A percentile compares a stretch with the other conserved stretches of the same genome.
Evolutionary conservation across 2,797 vertebrate genomes (phyloP).

Genomic region (Chiloscyllium punctatum): DNA sequence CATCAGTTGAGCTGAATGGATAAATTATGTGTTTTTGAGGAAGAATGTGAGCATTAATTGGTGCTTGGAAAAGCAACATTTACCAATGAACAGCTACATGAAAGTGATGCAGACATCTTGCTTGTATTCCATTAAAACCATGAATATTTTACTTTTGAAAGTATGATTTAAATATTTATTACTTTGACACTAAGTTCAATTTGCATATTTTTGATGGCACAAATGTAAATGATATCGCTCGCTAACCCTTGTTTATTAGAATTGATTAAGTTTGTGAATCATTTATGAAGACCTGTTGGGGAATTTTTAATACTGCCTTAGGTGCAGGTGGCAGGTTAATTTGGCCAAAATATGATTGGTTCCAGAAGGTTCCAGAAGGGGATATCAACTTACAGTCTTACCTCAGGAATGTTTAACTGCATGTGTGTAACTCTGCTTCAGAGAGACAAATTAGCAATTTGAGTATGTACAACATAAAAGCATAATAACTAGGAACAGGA

Average conservation of each 20-base stretch:
- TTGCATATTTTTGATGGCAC: neutral
- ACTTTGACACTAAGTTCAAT: neutral
- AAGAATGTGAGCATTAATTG: neutral
- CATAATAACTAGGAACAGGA: too few species aligned
- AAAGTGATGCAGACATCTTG: neutral
- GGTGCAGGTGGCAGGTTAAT: neutral
- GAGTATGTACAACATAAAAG: neutral
- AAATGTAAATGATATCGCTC: neutral
- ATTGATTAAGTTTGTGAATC: neutral
- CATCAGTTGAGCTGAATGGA: neutral
- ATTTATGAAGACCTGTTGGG: neutral
- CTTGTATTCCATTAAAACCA: neutral
- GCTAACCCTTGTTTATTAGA: neutral
- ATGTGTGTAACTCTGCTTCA: neutral
- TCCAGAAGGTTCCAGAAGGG: neutral
- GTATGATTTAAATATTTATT: neutral
- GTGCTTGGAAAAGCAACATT: neutral
- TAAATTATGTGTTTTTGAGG: neutral
- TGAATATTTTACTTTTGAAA: neutral
- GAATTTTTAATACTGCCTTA: too few species aligned
- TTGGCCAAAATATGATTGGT: neutral
- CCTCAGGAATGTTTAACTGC: neutral
- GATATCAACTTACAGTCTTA: neutral
- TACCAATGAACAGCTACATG: too few species aligned
- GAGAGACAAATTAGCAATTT: neutral